Base-by-base conservation (phyloP, 2,113 vertebrate genomes). In the Anguilla japonica region DNA sequence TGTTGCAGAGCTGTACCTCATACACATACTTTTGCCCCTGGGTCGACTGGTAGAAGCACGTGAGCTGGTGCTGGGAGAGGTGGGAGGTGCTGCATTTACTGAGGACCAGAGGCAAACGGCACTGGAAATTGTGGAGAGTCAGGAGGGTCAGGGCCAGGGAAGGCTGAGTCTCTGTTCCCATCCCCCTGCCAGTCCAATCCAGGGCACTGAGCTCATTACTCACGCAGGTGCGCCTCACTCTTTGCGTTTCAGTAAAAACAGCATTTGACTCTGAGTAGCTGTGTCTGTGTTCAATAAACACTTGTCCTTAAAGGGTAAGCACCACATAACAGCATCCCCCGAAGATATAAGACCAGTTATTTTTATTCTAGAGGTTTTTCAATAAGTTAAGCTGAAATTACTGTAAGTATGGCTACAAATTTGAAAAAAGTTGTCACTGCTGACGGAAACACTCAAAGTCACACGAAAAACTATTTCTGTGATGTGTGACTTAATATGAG, bases 1-100 rank as follows among this genome's bases (percentile, higher is more conserved):
- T 0, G 93, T 99, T 86, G 95, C 96, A 14, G 96, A 98, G 92
- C 96, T 99, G 0, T 96, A 97, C 53, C 83, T 99, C 75, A 87
- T 92, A 60, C 96, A 93, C 0, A 92, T 99, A 50, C 95, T 99
- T 14, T 88, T 98, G 81, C 97, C 98, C 0, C 94, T 98, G 0
- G 96, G 95, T 26, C 91, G 7, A 43, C 90, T 92, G 13, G 91
- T 93, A 0, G 95, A 95, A 56, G 98, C 98, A 0, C 95, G 95
- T 87, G 92, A 95, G 75, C 91, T 98, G 18, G 91, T 97, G 1
- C 81, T 29, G 0, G 92, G 93, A 0, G 93, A 96, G 5, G 88
- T 95, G 16, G 92, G 94, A 83, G 90, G 90, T 0, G 9, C 11
- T 0, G 91, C 84, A 0, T 91, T 98, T 3, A 93, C 88, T 0